phyloP scores from a whole-genome alignment of 2,113 vertebrate genomes.

The Oreochromis niloticus region DNA sequence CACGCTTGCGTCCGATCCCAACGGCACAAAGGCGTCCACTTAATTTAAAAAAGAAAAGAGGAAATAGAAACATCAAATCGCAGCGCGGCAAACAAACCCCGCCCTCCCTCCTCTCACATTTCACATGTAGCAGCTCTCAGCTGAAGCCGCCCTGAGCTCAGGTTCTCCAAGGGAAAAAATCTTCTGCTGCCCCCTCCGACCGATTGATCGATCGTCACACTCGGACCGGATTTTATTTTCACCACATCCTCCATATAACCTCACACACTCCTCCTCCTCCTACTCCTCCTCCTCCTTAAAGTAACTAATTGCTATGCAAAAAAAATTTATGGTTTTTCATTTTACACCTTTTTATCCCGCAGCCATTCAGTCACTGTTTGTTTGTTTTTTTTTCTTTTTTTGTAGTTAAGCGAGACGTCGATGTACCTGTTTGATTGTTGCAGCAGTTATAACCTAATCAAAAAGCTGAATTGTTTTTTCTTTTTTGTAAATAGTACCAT shows the following conservation, averaged over 20 bases:
- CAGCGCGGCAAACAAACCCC: slow-evolving; percentile 2
- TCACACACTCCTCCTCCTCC: background rate
- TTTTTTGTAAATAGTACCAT: slow-evolving; percentile 81
- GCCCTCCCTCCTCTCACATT: background rate
- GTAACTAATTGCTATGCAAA: slow-evolving; percentile 77
- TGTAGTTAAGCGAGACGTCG: slow-evolving; percentile 69
- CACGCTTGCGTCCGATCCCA: slow-evolving; percentile 31
- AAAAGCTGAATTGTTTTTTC: slow-evolving; percentile 65
- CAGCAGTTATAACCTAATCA: slow-evolving; percentile 73
- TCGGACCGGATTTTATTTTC: slow-evolving; percentile 16
- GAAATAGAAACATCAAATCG: background rate
- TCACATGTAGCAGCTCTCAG: slow-evolving; percentile 57
- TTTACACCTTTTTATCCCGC: slow-evolving; percentile 58
- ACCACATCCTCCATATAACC: slow-evolving; percentile 15
- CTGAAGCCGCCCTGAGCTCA: slow-evolving; percentile 58
- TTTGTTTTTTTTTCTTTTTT: slow-evolving; percentile 43
- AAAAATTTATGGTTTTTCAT: slow-evolving; percentile 64
- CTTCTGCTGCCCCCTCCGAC: background rate
- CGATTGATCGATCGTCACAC: slow-evolving; percentile 1
- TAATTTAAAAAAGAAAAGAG: background rate
- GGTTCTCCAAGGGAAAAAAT: slow-evolving; percentile 56
- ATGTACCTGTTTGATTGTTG: slow-evolving; percentile 75
- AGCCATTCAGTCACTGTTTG: slow-evolving; percentile 69
- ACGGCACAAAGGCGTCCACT: background rate
- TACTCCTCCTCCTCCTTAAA: slow-evolving; percentile 13